These are phyloP conservation scores for Colaptes auratus DNA, from an alignment of 2,113 vertebrate species.

Conservation along the genomic window DNA sequence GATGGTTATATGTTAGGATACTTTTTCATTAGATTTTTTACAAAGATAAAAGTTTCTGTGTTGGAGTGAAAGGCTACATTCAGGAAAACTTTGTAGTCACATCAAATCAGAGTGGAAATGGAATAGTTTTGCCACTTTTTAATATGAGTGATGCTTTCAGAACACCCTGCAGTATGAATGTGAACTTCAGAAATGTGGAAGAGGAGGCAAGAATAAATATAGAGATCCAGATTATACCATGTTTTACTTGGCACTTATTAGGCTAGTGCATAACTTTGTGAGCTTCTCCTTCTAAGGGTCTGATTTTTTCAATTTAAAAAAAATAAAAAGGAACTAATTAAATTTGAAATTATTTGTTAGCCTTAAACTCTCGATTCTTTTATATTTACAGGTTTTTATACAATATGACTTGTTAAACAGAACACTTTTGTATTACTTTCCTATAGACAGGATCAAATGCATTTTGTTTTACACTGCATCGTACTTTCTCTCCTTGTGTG, in stretches of 20 bases:
- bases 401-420: background rate
- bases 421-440: background rate
- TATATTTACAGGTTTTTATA: background rate
- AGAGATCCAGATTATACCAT: background rate
- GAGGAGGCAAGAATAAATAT: background rate
- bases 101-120: background rate
- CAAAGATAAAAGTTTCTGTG: slow-evolving; percentile 21
- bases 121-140: background rate
- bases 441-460: background rate
- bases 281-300: background rate
- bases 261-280: background rate
- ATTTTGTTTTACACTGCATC: background rate
- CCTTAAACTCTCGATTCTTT: background rate
- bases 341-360: background rate
- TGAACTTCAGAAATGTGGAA: background rate
- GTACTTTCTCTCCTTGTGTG: background rate
- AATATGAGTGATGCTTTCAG: background rate
- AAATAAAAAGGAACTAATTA: background rate
- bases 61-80: background rate
- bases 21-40: slow-evolving; percentile 5
- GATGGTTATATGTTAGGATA: background rate
- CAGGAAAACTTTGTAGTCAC: background rate
- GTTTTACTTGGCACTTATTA: background rate
- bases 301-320: background rate
- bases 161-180: background rate